Percentiles rank a stretch among this genome's conserved stretches.
Evolutionary conservation across 2,113 vertebrate species (phyloP).

Genomic region (Xenus cinereus): DNA sequence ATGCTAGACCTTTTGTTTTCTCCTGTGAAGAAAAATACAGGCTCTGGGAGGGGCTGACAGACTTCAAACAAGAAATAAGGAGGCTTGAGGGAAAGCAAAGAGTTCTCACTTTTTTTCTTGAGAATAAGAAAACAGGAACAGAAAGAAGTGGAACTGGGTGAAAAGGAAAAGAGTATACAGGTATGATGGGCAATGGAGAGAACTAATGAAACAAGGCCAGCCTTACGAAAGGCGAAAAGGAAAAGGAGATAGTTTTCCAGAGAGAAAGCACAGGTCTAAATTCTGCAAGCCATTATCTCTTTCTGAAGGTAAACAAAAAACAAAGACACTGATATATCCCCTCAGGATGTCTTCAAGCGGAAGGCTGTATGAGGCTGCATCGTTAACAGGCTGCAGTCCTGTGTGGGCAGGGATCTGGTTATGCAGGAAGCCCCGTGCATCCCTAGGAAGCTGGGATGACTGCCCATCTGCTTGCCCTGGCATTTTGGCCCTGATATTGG

Average conservation of each 20-base stretch:
- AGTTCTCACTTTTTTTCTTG: neutral
- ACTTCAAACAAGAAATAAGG: neutral
- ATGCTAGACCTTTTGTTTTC: neutral
- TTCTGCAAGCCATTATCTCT: neutral
- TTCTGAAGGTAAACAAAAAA: neutral
- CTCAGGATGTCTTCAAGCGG: neutral
- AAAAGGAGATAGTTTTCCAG: neutral
- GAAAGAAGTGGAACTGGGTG: neutral
- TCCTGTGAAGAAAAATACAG: neutral
- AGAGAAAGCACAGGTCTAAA: neutral
- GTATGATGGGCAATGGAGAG: neutral
- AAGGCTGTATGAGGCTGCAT: neutral
- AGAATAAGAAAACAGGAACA: neutral
- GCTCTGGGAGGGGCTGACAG: neutral
- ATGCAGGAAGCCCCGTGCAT: neutral
- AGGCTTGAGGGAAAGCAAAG: neutral
- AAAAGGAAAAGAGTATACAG: neutral
- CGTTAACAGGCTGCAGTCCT: rapidly evolving
- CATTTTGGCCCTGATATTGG: neutral
- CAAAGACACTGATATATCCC: neutral
- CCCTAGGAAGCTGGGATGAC: neutral
- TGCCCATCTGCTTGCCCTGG: neutral
- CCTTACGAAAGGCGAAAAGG: neutral
- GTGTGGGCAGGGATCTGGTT: rapidly evolving
- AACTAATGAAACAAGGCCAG: neutral